Evolutionary conservation across 2,888 invertebrate genomes (phyloP), one percentile per base, ranked within the genome.

Genomic region (Watsonalla cultraria): DNA sequence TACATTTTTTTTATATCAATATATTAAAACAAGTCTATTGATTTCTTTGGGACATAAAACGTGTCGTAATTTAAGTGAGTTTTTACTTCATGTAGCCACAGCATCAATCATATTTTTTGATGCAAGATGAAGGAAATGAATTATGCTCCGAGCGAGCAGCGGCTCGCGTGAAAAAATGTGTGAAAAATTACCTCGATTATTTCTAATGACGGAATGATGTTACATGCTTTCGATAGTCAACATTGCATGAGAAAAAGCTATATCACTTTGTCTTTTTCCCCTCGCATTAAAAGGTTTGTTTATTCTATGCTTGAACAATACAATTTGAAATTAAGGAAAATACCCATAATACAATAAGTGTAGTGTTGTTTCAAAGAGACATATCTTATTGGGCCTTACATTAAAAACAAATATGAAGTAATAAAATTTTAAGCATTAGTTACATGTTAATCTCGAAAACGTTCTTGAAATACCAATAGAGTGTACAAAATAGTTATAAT

Each of bases 61-160:
- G 67, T 75, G 76, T 79, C 75, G 70, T 77, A 70, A 74, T 79
- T 74, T 57, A 61, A 67, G 73, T 75, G 78, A 78, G 79, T 82
- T 79, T 70, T 66, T 66, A 69, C 64, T 65, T 64, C 49, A 61
- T 70, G 65, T 62, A 66, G 61, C 66, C 60, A 65, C 67, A 72
- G 72, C 87, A 90, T 90, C 85, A 86, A 89, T 89, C 87, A 88
- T 80, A 74, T 83, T 85, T 81, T 85, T 75, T 68, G 66, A 76
- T 75, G 73, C 74, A 76, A 76, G 74, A 71, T 68, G 76, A 77
- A 80, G 86, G 79, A 83, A 85, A 83, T 80, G 80, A 84, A 72
- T 74, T 71, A 82, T 72, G 72, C 67, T 74, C 70, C 76, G 78
- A 84, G 78, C 78, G 78, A 76, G 76, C 66, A 72, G 75, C 68